These are phyloP conservation scores for Octodonta nipae DNA, from an alignment of 2,888 invertebrate species.

Conservation along the genomic window DNA sequence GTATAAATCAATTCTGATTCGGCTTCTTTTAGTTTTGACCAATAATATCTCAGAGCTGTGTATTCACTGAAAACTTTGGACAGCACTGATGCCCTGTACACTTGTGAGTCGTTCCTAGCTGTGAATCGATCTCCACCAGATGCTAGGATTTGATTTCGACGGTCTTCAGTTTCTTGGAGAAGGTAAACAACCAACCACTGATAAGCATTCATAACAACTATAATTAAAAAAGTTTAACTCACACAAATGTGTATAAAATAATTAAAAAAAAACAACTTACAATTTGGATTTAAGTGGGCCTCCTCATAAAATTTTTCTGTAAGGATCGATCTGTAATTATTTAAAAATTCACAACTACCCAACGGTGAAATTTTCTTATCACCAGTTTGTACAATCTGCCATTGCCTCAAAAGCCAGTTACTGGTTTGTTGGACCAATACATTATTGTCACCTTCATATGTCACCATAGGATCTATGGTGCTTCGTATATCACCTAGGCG, in stretches of 20 bases:
- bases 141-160: slow-evolving; percentile 43
- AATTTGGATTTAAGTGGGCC: too few species aligned
- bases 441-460: slow-evolving; percentile 90
- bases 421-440: slow-evolving; percentile 81
- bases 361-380: slow-evolving; percentile 50
- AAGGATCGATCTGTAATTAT: too few species aligned
- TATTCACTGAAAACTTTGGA: slow-evolving; percentile 68
- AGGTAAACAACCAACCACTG: slow-evolving; percentile 77
- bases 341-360: slow-evolving; percentile 58
- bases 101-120: slow-evolving; percentile 64
- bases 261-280: too few species aligned
- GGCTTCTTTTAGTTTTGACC: slow-evolving; percentile 34
- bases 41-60: slow-evolving; percentile 41
- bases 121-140: slow-evolving; percentile 52
- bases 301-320: too few species aligned
- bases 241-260: too few species aligned
- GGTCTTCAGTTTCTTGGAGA: slow-evolving; percentile 51
- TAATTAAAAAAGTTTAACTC: slow-evolving; percentile 28
- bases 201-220: slow-evolving; percentile 59
- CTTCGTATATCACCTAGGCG: slow-evolving; percentile 72
- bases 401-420: slow-evolving; percentile 69
- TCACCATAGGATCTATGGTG: slow-evolving; percentile 80
- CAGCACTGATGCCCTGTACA: slow-evolving; percentile 61
- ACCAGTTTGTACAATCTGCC: slow-evolving; percentile 38
- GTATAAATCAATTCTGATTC: slow-evolving; percentile 23